Evolutionary conservation across 2,797 vertebrate genomes (phyloP).

Genomic region (Mus spretus): DNA sequence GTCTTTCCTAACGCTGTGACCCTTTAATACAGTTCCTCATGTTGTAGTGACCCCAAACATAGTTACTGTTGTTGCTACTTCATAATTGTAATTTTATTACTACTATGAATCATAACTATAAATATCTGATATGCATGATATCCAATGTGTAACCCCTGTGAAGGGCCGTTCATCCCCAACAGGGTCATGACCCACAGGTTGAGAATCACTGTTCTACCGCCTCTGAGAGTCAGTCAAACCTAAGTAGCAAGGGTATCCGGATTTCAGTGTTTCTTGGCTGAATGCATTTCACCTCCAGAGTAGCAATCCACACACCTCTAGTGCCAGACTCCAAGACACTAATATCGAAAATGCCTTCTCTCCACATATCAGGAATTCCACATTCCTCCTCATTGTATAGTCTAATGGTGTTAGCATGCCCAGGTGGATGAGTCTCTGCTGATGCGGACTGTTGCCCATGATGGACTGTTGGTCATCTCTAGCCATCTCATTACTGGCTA

Average conservation of each 20-base stretch:
- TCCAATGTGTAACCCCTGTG: not conserved
- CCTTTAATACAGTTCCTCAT: not conserved
- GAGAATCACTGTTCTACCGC: not conserved
- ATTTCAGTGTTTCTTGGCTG: not conserved
- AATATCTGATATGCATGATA: not conserved
- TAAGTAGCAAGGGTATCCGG: not conserved
- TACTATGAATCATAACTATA: not conserved
- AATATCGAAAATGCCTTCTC: not conserved
- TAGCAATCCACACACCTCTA: not conserved
- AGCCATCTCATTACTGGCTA: not conserved
- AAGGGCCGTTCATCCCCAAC: not conserved
- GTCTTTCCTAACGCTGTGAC: not conserved
- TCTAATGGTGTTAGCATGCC: not conserved
- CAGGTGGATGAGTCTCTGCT: not conserved
- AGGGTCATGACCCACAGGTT: not conserved
- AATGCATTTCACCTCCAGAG: not conserved
- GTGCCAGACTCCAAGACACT: not conserved
- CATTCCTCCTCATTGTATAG: not conserved
- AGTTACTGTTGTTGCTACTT: not conserved
- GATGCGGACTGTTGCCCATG: too few relatives aligned
- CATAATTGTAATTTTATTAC: not conserved
- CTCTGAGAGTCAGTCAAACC: not conserved
- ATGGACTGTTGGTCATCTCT: not conserved
- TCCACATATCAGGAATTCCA: not conserved
- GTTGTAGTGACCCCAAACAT: not conserved